Conservation (phyloP, 1,140 invertebrate species). For the Neodiprion pinetum region DNA sequence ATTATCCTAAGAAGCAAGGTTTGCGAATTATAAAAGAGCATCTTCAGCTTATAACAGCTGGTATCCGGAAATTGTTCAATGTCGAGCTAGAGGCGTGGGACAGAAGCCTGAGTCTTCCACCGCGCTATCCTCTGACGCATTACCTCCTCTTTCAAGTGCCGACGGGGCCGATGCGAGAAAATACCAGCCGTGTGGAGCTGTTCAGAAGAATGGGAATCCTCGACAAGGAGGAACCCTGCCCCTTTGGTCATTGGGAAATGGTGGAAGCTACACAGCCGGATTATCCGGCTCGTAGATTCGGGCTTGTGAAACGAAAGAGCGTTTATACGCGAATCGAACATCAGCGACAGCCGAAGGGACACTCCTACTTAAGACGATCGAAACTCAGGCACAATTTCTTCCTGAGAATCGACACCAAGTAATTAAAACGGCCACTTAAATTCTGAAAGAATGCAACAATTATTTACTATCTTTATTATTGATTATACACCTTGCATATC, state of each 20-base stretch:
- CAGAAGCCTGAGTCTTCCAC: conserved; percentile 27
- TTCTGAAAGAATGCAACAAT: too few species aligned
- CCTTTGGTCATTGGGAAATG: conserved; percentile 26
- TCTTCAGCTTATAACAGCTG: conserved; percentile 20
- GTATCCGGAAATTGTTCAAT: conserved; percentile 24
- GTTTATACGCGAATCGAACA: conserved; percentile 18
- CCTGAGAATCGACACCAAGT: conserved; percentile 8
- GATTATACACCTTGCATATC: too few species aligned
- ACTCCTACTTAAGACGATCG: conserved; percentile 19
- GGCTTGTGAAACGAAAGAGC: conserved; percentile 10
- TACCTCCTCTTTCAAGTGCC: conserved; percentile 27
- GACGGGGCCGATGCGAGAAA: conserved; percentile 24
- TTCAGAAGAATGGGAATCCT: conserved; percentile 25
- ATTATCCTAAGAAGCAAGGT: not conserved
- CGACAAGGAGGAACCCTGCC: conserved; percentile 17
- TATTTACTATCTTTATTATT: not conserved
- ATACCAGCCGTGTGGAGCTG: conserved; percentile 13
- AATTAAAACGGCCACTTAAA: not conserved
- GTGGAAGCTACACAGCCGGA: conserved; percentile 9
- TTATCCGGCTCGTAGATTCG: conserved; percentile 20
- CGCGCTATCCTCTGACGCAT: conserved; percentile 28
- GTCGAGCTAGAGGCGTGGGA: conserved; percentile 18
- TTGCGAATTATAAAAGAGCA: not conserved
- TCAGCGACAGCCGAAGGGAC: conserved; percentile 17
- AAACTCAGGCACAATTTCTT: conserved; percentile 18